A percentile compares a stretch with the other conserved stretches of the same genome.
Evolutionary conservation across 1,140 invertebrate genomes (phyloP).

Genomic region (Adelges cooleyi): DNA sequence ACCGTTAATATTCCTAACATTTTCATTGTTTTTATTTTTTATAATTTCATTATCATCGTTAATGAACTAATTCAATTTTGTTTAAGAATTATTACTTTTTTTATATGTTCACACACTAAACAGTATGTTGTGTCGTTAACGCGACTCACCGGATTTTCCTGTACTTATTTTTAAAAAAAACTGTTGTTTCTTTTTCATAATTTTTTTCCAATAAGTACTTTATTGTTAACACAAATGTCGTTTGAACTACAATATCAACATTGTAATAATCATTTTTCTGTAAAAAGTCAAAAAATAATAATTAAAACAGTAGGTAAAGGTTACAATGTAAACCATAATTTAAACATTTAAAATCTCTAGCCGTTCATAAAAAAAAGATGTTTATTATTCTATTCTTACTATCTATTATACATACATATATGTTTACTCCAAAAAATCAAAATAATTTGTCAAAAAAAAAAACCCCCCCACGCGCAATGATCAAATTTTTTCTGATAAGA

Average conservation of each 20-base stretch:
- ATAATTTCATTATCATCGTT: too few species aligned
- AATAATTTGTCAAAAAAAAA: constrained; percentile 10
- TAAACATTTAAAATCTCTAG: constrained; percentile 11
- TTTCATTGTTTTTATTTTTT: too few species aligned
- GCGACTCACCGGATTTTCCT: too few species aligned
- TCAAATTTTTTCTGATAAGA: constrained; percentile 85
- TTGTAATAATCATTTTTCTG: background rate
- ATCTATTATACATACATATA: too few species aligned
- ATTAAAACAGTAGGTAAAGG: constrained; percentile 15
- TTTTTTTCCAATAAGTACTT: constrained; percentile 18
- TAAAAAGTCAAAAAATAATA: constrained; percentile 2
- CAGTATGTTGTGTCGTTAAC: too few species aligned
- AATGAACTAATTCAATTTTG: too few species aligned
- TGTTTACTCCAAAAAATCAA: constrained; percentile 8
- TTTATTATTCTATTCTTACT: background rate
- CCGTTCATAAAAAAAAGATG: background rate
- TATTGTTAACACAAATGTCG: constrained; percentile 24
- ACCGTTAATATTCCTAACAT: too few species aligned
- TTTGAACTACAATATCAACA: constrained; percentile 24
- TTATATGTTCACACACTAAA: too few species aligned
- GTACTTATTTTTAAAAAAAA: too few species aligned
- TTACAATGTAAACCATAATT: constrained; percentile 15
- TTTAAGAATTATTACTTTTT: too few species aligned
- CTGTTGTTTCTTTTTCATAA: too few species aligned
- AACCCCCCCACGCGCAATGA: constrained; percentile 14